These are phyloP conservation scores for Nothoprocta pentlandii DNA, from an alignment of 2,113 vertebrate genomes.

Conservation along the genomic window DNA sequence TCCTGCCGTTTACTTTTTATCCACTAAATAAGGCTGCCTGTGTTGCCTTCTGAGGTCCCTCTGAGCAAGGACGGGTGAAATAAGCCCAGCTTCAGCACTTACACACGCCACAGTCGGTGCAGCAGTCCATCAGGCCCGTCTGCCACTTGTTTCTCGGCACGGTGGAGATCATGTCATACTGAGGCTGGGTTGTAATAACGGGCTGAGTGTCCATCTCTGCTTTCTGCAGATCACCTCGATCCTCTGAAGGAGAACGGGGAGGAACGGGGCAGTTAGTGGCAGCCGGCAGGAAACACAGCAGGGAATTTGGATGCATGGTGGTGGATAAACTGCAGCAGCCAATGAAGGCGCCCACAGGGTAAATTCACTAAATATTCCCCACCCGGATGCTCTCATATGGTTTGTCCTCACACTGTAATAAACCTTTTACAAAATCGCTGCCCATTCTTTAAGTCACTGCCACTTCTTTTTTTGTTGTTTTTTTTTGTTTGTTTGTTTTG, in stretches of 20 bases:
- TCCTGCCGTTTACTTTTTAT: no score
- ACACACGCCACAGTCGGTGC: constrained; percentile 70
- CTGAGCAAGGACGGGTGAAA: neutral
- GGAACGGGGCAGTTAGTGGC: fast-evolving
- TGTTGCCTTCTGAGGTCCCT: no score
- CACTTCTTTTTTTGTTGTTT: neutral
- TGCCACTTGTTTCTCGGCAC: constrained; percentile 43
- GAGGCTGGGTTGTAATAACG: neutral
- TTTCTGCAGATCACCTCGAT: no score
- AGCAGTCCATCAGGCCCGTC: constrained; percentile 73
- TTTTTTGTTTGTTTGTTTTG: no score
- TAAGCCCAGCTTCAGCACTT: constrained; percentile 25
- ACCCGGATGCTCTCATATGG: neutral
- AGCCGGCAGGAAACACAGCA: neutral
- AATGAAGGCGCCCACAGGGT: neutral
- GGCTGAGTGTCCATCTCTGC: neutral
- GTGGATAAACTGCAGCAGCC: neutral
- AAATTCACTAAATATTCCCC: neutral
- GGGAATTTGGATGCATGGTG: no score
- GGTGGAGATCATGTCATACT: fast-evolving
- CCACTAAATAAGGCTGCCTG: no score
- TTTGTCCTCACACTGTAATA: no score
- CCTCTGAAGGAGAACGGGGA: neutral
- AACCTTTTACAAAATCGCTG: neutral
- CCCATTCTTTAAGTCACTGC: neutral